Evolutionary conservation across 2,113 vertebrate genomes (phyloP).

Genomic region (Meleagris gallopavo): DNA sequence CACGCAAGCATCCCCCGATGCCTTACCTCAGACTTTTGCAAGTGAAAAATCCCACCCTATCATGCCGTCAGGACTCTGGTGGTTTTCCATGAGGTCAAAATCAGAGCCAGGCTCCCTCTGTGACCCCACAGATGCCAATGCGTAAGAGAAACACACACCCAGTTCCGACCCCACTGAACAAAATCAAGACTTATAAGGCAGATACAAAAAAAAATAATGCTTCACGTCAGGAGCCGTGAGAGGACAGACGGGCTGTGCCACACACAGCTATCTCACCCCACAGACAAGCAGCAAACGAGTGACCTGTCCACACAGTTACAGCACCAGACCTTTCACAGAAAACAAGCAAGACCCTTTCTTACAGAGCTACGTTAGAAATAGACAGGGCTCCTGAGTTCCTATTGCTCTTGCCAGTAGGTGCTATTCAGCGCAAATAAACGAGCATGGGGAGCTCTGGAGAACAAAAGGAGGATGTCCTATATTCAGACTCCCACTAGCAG

Average conservation of each 20-base stretch:
- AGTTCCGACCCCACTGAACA: neutral
- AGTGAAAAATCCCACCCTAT: conserved; percentile 10
- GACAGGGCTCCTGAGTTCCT: neutral
- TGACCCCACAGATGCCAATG: neutral
- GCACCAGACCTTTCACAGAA: neutral
- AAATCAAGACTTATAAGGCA: neutral
- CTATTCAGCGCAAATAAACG: neutral
- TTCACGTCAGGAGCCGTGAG: neutral
- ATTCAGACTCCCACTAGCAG: conserved; percentile 43
- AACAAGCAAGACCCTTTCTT: rapidly evolving
- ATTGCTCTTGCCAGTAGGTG: neutral
- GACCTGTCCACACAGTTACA: neutral
- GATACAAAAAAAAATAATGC: neutral
- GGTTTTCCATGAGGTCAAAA: conserved; percentile 25
- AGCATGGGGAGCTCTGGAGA: conserved; percentile 7
- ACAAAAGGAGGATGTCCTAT: conserved; percentile 69
- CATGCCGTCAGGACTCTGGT: neutral
- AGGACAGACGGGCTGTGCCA: rapidly evolving
- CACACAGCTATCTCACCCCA: neutral
- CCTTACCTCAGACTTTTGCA: conserved; percentile 32
- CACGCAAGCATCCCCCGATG: neutral
- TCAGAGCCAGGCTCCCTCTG: neutral
- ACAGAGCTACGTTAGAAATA: neutral
- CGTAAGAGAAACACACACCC: neutral
- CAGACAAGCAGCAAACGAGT: neutral